Evolutionary conservation across 2,888 invertebrate genomes (phyloP).

Genomic region (Entomobrya proxima): DNA sequence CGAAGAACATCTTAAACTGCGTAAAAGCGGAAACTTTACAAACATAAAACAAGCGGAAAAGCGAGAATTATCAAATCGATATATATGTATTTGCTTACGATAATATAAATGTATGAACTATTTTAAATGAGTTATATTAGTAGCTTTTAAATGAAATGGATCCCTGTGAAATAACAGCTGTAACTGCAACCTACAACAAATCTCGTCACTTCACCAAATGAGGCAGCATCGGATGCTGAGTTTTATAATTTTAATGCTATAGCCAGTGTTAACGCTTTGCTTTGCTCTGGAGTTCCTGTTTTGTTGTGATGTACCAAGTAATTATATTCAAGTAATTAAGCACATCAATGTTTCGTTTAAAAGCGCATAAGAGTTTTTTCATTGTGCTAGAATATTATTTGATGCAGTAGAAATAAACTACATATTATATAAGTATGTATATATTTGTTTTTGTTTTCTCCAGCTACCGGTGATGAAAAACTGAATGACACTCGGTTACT

Average conservation of each 20-base stretch:
- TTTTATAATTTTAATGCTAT: too few relatives aligned
- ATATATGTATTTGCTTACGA: too few relatives aligned
- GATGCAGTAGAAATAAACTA: background rate
- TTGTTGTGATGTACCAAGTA: conserved; percentile 2
- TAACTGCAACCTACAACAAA: background rate
- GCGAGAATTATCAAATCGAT: too few relatives aligned
- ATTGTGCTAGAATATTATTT: background rate
- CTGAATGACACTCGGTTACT: background rate
- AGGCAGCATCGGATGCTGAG: too few relatives aligned
- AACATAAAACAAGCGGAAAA: too few relatives aligned
- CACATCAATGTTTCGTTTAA: background rate
- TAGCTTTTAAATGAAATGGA: background rate
- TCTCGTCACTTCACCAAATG: conserved; percentile 28
- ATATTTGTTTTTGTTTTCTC: background rate
- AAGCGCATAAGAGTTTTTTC: background rate
- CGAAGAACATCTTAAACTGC: too few relatives aligned
- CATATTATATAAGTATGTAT: background rate
- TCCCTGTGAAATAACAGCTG: background rate
- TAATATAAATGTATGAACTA: too few relatives aligned
- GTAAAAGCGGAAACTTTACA: too few relatives aligned
- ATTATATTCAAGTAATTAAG: background rate
- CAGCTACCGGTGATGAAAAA: background rate
- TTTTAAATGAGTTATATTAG: too few relatives aligned
- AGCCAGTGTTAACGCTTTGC: background rate
- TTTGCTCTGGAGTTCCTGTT: background rate